Conservation (phyloP, 2,888 invertebrate genomes). For the Alviniconcha strummeri region DNA sequence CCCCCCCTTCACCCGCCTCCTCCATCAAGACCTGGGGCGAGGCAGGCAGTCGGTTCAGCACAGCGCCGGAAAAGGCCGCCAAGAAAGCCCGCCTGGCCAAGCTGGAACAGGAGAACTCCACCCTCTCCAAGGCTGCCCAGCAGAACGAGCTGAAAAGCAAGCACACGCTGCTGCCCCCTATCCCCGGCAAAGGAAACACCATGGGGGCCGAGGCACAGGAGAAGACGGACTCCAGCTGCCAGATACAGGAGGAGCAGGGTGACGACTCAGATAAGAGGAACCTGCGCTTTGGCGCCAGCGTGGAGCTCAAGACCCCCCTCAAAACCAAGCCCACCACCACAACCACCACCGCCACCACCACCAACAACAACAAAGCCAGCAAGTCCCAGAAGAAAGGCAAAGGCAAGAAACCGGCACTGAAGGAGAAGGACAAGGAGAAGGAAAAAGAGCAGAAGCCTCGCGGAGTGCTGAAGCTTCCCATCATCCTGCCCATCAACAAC, state of each 20-base stretch:
- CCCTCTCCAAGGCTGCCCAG: neutral
- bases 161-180: neutral
- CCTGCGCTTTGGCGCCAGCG: conserved; percentile 10
- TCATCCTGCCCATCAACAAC: conserved; percentile 32
- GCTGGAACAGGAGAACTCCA: conserved; percentile 13
- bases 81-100: conserved; percentile 2
- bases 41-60: conserved; percentile 4
- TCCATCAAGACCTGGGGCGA: conserved; percentile 21
- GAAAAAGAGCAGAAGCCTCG: too few relatives aligned
- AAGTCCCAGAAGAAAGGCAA: neutral
- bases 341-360: neutral
- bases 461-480: conserved; percentile 30
- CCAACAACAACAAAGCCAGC: neutral
- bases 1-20: conserved; percentile 2
- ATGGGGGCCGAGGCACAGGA: neutral
- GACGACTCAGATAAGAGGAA: neutral
- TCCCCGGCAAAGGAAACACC: neutral
- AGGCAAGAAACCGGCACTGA: neutral
- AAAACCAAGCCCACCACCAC: neutral
- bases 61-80: conserved; percentile 5
- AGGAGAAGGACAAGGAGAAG: neutral
- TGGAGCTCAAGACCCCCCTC: conserved; percentile 19
- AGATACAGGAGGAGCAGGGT: too few relatives aligned
- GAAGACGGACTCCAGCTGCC: neutral
- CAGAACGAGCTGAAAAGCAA: neutral